Conservation (phyloP, 2,113 vertebrate genomes). For the Anthoscopus minutus region DNA sequence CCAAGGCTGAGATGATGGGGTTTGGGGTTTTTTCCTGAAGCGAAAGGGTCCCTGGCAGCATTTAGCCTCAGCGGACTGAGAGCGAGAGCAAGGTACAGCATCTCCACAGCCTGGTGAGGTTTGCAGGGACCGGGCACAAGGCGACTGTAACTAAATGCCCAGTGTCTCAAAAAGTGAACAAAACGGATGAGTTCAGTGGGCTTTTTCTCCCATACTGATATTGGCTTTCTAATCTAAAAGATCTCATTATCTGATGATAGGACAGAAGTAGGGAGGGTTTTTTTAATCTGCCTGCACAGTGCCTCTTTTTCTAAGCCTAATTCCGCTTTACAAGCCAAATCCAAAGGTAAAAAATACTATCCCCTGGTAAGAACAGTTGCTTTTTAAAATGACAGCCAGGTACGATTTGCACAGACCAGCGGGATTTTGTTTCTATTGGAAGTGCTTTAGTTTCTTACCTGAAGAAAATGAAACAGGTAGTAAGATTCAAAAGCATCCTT, state of each 20-base stretch:
- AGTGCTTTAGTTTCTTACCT: background rate
- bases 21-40: background rate
- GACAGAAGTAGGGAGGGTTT: background rate
- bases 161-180: background rate
- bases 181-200: background rate
- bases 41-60: fast-evolving
- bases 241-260: slow-evolving; percentile 23
- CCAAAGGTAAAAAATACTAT: background rate
- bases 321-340: background rate
- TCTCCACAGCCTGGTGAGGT: background rate
- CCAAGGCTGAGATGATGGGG: fast-evolving
- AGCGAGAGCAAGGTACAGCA: fast-evolving
- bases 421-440: background rate
- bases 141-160: background rate
- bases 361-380: background rate
- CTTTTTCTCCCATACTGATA: background rate
- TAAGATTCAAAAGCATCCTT: background rate
- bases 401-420: background rate
- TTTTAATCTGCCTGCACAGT: background rate
- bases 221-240: slow-evolving; percentile 18
- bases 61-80: background rate
- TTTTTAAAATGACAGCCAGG: background rate
- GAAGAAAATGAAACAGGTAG: background rate
- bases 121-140: background rate
- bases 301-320: background rate